Evolutionary conservation across 1,140 invertebrate genomes (phyloP).

Genomic region (Drosophila watanabei): DNA sequence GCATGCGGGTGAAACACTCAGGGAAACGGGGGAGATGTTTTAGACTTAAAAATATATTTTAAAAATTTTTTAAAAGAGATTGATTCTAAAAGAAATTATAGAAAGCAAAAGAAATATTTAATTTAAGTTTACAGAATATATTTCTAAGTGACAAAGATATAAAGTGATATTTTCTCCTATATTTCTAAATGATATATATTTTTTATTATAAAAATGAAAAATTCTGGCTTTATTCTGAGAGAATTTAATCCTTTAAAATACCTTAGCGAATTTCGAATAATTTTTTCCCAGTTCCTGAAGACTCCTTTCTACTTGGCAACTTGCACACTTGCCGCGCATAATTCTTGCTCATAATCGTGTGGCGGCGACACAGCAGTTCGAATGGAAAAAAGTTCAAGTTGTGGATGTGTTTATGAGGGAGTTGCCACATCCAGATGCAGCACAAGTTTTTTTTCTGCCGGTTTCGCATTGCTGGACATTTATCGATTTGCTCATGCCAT

Average conservation of each 20-base stretch:
- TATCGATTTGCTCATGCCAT: conserved; percentile 50
- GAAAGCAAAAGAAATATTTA: too few species aligned
- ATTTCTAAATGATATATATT: too few species aligned
- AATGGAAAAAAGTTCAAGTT: conserved; percentile 28
- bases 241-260: background rate
- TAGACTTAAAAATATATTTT: background rate
- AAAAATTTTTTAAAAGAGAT: too few species aligned
- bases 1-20: conserved; percentile 26
- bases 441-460: background rate
- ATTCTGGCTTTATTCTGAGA: rapidly evolving
- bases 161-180: too few species aligned
- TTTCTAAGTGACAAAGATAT: too few species aligned
- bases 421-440: conserved; percentile 38
- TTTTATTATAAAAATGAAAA: too few species aligned
- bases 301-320: conserved; percentile 24
- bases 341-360: conserved; percentile 40
- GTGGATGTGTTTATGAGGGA: conserved; percentile 32
- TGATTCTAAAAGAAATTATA: too few species aligned
- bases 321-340: conserved; percentile 58
- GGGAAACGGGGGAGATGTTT: background rate
- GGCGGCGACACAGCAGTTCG: conserved; percentile 14
- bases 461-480: conserved; percentile 43
- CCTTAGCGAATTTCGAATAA: rapidly evolving
- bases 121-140: too few species aligned
- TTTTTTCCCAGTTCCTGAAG: background rate